Conservation (phyloP, 1,140 invertebrate genomes). For the Achatina immaculata region DNA sequence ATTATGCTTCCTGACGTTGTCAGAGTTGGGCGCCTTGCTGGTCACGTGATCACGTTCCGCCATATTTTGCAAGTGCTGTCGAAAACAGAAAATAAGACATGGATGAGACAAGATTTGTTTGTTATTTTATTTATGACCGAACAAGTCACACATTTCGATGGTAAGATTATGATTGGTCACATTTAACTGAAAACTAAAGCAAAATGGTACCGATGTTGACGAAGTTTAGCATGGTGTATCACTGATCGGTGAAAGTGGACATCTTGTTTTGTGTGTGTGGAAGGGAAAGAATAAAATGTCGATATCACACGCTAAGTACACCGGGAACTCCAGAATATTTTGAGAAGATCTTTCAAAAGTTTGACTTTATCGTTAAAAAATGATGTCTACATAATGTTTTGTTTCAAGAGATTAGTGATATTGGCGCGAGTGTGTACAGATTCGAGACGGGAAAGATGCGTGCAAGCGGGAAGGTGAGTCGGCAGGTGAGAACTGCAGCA, state of each 20-base stretch:
- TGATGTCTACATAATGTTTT: no score
- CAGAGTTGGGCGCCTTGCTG: slow-evolving; percentile 6
- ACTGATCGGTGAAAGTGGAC: neutral
- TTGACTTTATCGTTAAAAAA: no score
- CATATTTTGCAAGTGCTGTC: neutral
- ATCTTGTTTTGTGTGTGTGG: neutral
- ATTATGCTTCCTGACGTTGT: slow-evolving; percentile 22
- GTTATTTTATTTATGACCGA: neutral
- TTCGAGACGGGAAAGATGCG: no score
- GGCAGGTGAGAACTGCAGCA: no score
- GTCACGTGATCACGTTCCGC: slow-evolving; percentile 30
- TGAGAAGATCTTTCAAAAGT: no score
- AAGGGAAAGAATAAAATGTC: neutral
- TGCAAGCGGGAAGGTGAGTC: no score
- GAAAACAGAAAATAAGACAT: neutral
- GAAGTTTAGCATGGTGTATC: no score
- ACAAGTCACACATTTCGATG: neutral
- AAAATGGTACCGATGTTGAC: no score
- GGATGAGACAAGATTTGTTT: neutral
- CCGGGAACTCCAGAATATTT: no score
- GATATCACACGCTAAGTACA: no score
- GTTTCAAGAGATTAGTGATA: no score
- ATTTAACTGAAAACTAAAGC: neutral
- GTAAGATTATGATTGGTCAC: neutral
- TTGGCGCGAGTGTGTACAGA: no score